Evolutionary conservation across 2,888 invertebrate genomes (phyloP).

Genomic region (Cotesia congregata): DNA sequence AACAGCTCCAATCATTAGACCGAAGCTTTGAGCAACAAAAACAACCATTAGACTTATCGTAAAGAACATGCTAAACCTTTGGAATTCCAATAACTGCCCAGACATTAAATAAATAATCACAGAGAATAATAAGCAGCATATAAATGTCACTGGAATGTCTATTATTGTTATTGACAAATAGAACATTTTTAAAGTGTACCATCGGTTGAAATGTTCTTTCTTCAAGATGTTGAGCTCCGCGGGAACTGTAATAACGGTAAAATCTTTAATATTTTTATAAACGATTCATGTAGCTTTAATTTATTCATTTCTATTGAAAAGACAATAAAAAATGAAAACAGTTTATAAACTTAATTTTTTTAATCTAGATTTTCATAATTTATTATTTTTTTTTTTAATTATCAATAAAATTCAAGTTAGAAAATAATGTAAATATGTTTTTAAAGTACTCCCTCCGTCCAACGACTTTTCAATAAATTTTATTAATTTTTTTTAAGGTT

Average conservation of each 20-base stretch:
- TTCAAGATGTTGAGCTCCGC: constrained; percentile 84
- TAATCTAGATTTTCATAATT: too few species aligned
- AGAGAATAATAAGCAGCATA: constrained; percentile 81
- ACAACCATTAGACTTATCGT: constrained; percentile 85
- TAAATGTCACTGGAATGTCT: constrained; percentile 84
- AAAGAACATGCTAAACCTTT: constrained; percentile 89
- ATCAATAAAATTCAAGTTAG: too few species aligned
- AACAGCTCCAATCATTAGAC: constrained; percentile 91
- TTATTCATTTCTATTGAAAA: too few species aligned
- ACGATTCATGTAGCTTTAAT: too few species aligned
- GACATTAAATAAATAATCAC: constrained; percentile 90
- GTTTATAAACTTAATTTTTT: too few species aligned
- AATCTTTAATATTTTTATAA: constrained; percentile 7
- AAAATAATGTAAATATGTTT: too few species aligned
- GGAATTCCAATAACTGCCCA: constrained; percentile 85
- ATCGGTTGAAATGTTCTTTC: constrained; percentile 90
- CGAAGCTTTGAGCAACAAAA: constrained; percentile 93
- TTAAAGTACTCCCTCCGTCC: too few species aligned
- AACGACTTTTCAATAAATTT: too few species aligned
- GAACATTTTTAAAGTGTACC: constrained; percentile 89
- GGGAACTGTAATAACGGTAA: constrained; percentile 74
- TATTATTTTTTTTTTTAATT: too few species aligned
- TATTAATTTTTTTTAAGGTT: too few species aligned
- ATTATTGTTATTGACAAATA: constrained; percentile 83
- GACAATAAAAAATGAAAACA: too few species aligned